Conservation (phyloP, 2,888 invertebrate genomes). For the Caenorhabditis imperialis region DNA sequence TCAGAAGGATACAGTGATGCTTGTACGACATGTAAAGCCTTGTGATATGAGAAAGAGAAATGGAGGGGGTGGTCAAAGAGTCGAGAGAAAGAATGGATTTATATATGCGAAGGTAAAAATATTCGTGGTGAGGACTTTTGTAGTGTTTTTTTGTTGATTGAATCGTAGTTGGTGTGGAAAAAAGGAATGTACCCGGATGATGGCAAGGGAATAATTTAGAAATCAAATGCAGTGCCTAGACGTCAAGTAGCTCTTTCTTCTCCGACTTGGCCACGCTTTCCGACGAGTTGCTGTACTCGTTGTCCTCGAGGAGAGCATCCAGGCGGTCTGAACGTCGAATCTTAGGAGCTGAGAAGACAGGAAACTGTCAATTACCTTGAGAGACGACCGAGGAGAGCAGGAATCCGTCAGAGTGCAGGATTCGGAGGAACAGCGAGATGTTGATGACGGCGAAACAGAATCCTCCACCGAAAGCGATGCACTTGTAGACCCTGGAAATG, state of each 20-base stretch:
- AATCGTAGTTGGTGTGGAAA: conserved; percentile 6
- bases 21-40: conserved; percentile 47
- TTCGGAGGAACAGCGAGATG: conserved; percentile 57
- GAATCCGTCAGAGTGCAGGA: conserved; percentile 64
- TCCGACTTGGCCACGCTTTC: conserved; percentile 56
- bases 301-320: conserved; percentile 65
- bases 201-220: conserved; percentile 24
- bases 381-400: conserved; percentile 55
- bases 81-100: too few species aligned
- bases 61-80: conserved; percentile 3
- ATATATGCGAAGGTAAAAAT: too few species aligned
- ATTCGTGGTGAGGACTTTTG: conserved; percentile 21
- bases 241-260: conserved; percentile 57
- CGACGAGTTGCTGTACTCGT: conserved; percentile 58
- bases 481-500: conserved; percentile 53
- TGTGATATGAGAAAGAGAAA: conserved; percentile 34
- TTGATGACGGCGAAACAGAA: conserved; percentile 61
- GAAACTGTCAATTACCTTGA: conserved; percentile 34
- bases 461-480: conserved; percentile 59
- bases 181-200: conserved; percentile 20
- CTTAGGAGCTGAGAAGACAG: conserved; percentile 32
- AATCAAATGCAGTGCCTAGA: conserved; percentile 16
- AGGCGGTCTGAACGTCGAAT: conserved; percentile 50
- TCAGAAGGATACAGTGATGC: conserved; percentile 2
- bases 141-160: neutral